These are phyloP conservation scores for Nomada fucata DNA, from an alignment of 2,888 invertebrate species.

Conservation along the genomic window DNA sequence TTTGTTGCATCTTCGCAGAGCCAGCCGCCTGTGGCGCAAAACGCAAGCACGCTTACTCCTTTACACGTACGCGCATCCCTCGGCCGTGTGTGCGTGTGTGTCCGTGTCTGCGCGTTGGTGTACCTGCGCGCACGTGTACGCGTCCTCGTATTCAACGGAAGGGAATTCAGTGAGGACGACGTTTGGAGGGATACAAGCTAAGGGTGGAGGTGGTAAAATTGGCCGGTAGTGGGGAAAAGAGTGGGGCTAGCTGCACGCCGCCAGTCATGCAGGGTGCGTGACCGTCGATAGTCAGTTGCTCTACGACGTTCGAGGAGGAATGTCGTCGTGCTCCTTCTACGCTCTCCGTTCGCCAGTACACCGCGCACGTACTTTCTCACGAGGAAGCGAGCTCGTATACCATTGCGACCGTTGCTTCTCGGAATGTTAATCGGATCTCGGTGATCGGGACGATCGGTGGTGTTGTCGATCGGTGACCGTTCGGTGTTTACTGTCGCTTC, in stretches of 20 bases:
- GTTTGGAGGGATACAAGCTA: constrained; percentile 43
- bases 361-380: constrained; percentile 51
- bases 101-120: background rate
- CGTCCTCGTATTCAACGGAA: constrained; percentile 14
- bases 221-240: constrained; percentile 69
- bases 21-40: constrained; percentile 63
- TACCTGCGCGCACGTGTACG: constrained; percentile 8
- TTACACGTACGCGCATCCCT: background rate
- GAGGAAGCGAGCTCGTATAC: constrained; percentile 4
- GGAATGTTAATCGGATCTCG: background rate
- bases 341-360: constrained; percentile 13
- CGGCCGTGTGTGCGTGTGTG: background rate
- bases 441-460: background rate
- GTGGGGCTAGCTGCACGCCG: constrained; percentile 70
- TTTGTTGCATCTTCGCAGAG: constrained; percentile 71
- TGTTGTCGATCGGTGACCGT: constrained; percentile 27
- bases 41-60: constrained; percentile 24
- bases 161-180: constrained; percentile 33
- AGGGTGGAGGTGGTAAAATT: constrained; percentile 36
- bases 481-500: constrained; percentile 36
- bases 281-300: constrained; percentile 78
- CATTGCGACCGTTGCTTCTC: background rate
- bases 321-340: constrained; percentile 47
- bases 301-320: constrained; percentile 70
- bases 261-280: constrained; percentile 79